Base-by-base conservation (phyloP, 2,888 invertebrate species). In the Ellobium chinense region DNA sequence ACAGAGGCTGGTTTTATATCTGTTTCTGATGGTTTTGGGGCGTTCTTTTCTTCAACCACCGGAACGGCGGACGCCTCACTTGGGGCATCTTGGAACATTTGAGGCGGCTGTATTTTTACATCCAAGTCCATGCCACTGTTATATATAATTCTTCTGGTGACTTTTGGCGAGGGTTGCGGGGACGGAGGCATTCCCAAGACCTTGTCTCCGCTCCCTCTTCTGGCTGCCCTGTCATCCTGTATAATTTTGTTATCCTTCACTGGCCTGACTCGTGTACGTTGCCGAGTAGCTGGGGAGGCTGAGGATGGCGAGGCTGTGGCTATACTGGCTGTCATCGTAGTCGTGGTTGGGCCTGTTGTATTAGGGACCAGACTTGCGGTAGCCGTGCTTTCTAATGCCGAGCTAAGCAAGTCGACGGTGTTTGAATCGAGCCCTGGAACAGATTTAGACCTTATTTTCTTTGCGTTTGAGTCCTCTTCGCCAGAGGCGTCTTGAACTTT, bases 171-270 rank as follows among this genome's bases (percentile, higher is more conserved):
- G 0, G 77, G 78, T n/a, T 73, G 72, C 1, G 82, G 78, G 1
- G 82, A 80, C 1, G 68, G 70, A 21, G 46, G 34, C 34, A 62
- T 21, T 12, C 36, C 69, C 18, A 31, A 7, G 1, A 27, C 21
- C 63, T 34, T 73, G 34, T 69, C 36, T 1, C 9, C 24, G 14
- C 69, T 62, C 12, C 27, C 70, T 24, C 24, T 34, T 31, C 69
- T 63, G 9, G 34, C 14, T 0, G 84, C 85, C 62, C 83, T 56
- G 77, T 87, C 87, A 68, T 87, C 87, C 72, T 86, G 87, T 60
- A 85, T 86, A 12, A 83, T 82, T 58, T 86, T 87, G 12, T 86
- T 79, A 9, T 85, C 80, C n/a, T 56, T 77, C 3, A 85, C 86
- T 24, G 85, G 85, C n/a, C 85, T 39, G 14, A 83, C 77, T 24